Base-by-base conservation (phyloP, 2,113 vertebrate genomes). In the Salminus brasiliensis region DNA sequence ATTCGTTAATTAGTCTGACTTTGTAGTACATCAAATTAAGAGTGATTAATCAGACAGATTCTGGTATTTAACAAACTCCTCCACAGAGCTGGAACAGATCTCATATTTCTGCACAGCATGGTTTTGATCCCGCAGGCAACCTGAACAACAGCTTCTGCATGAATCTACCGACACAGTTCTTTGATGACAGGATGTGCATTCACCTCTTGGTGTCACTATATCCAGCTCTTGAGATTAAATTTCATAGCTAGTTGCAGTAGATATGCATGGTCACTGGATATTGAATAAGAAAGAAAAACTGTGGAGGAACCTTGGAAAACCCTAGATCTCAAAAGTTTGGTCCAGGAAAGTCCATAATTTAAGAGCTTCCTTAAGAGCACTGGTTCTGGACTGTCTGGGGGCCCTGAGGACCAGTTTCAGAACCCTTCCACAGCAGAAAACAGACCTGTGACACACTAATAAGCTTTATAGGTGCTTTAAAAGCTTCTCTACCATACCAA, bases 1-100 rank as follows among this genome's bases (percentile, higher is more conserved):
- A 86, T 85, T 81, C 1, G 72, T 85, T 92, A 91, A 92, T 92
- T 92, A 90, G 89, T 73, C 23, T 81, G 85, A 87, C 81, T 87
- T 88, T 82, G 82, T 81, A 80, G 85, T 65, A 85, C 85, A 74
- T 87, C 81, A 83, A 69, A 85, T 89, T 84, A 86, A 65, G 75
- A 88, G 87, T 70, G 86, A 91, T 90, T 87, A 83, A 87, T 88
- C 83, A 65, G 83, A 92, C 87, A 83, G 70, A 85, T 87, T 82
- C 63, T 79, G 82, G 85, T 84, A 74, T 88, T 88, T 85, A 84
- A 89, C 86, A 83, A 89, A 88, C 76, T 82, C 82, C 69, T 53
- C 55, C 62, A 39, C 73, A 68, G 73, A 68, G 60, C 78, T 68
- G 34, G 25, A 66, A 65, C 59, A 66, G 36, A 25, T 25, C 11